These are phyloP conservation scores for Drosophila barbarae DNA, from an alignment of 2,888 invertebrate species.

Conservation along the genomic window DNA sequence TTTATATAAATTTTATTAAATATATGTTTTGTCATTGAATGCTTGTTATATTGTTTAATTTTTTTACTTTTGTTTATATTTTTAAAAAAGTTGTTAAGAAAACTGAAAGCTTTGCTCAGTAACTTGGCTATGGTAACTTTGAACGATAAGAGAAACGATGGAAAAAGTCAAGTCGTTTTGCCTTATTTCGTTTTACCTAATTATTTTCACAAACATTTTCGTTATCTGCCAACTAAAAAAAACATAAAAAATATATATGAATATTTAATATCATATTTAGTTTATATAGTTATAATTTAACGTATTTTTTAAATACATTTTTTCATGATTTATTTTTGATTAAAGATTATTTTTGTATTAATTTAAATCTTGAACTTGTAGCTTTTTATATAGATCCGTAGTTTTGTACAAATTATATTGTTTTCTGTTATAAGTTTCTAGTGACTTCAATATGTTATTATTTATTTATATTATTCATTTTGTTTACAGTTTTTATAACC, in stretches of 20 bases:
- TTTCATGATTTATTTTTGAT: background rate
- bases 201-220: background rate
- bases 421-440: background rate
- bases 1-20: too few species aligned
- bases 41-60: background rate
- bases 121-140: background rate
- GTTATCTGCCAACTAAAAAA: background rate
- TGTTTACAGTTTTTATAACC: background rate
- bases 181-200: background rate
- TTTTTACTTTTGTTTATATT: background rate
- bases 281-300: background rate
- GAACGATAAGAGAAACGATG: background rate
- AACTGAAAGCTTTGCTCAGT: background rate
- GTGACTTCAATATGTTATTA: background rate
- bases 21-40: too few species aligned
- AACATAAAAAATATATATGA: background rate
- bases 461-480: background rate
- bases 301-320: background rate
- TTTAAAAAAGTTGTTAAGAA: background rate
- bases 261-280: background rate
- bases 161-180: background rate
- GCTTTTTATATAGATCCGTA: background rate
- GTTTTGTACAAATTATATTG: background rate
- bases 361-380: background rate
- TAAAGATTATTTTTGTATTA: background rate